Evolutionary conservation across 1,140 invertebrate genomes (phyloP), one percentile per base, ranked within the genome.

Genomic region (Aethina tumida): DNA sequence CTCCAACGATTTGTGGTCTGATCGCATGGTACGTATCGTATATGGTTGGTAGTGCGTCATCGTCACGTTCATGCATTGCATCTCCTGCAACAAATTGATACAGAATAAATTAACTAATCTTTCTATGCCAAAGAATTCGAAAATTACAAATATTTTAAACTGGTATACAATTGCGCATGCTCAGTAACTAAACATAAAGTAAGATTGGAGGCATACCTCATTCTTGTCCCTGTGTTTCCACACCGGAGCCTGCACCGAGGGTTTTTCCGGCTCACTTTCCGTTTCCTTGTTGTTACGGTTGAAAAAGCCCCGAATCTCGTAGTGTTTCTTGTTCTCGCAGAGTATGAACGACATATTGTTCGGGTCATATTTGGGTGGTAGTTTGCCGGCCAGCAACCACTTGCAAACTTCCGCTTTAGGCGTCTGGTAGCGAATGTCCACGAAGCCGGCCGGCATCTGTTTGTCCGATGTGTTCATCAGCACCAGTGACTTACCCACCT

Each of bases 271-370:
- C 17, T 25, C 26, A 7, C 16, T 5, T 20, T 2, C n/a, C 4
- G 2, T 18, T 19, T 16, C 2, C 18, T 3, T 9, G 6, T 31
- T 13, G 31, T 42, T 49, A 32, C 49, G 47, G 17, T 44, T 46
- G 28, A 47, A 55, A 16, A 50, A 34, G 20, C 53, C 53, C 12
- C 40, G 36, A 18, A 55, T 47, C 40, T 49, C 43, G 35, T 45
- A 55, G 30, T 52, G 33, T 6, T 40, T 30, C 9, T 43, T 47
- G 17, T 29, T 50, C 20, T 52, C 44, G n/a, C 38, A 35, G 6
- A 55, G 36, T 29, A 55, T 42, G 30, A 53, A 41, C 4, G 45
- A 46, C 13, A 54, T 33, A 12, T 22, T 20, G 10, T 24, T 39
- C 7, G 8, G 15, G 22, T 39, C 35, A 24, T 43, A 51, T 10